Conservation (phyloP, 2,888 invertebrate genomes). For the Polietes domitor region DNA sequence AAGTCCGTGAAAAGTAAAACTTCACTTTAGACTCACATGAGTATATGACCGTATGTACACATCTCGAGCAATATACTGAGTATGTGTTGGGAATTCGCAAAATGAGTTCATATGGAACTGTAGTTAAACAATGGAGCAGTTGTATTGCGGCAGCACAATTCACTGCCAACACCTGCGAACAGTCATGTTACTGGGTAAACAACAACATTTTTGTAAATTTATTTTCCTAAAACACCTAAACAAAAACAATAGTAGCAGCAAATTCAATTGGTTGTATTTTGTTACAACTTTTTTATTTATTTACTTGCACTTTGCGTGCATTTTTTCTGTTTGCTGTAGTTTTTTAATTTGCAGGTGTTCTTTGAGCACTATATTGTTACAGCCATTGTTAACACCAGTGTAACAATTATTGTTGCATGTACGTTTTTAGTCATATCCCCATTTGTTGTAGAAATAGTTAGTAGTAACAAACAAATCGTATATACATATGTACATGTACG, state of each 20-base stretch:
- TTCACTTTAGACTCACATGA: no score
- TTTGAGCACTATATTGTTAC: constrained; percentile 48
- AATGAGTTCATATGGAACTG: background rate
- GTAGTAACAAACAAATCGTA: no score
- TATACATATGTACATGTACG: constrained; percentile 22
- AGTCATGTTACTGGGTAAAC: constrained; percentile 23
- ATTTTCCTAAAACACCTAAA: constrained; percentile 44
- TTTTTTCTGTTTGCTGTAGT: constrained; percentile 31
- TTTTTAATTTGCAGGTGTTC: constrained; percentile 56
- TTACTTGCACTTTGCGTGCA: background rate
- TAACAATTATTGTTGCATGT: constrained; percentile 35
- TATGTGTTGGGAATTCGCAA: background rate
- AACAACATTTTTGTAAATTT: constrained; percentile 45
- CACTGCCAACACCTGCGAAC: constrained; percentile 29
- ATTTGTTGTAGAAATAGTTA: background rate
- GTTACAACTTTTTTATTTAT: constrained; percentile 40
- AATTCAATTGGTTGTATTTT: constrained; percentile 53
- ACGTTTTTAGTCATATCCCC: background rate
- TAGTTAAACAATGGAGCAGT: constrained; percentile 39
- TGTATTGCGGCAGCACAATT: constrained; percentile 52
- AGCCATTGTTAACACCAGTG: constrained; percentile 42
- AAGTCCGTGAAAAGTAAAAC: no score
- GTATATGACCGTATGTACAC: background rate
- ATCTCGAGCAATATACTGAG: background rate
- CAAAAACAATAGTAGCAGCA: constrained; percentile 33